Conservation (phyloP, 2,797 vertebrate genomes). For the Ataeniobius toweri region DNA sequence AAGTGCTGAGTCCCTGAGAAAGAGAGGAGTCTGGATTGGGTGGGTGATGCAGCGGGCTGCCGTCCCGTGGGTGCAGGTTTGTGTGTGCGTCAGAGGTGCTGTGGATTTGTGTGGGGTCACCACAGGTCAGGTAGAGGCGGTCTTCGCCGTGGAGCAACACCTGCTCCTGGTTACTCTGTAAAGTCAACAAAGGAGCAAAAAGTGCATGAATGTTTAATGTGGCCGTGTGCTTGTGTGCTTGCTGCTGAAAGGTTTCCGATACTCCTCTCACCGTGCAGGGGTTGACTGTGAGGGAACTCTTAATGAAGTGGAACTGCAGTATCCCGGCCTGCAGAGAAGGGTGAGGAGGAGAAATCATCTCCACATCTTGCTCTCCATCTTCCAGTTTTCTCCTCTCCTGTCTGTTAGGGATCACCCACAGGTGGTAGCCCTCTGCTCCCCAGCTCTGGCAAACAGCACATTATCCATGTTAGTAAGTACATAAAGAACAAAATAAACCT, state of each 20-base stretch:
- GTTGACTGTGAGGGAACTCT: conserved; percentile 97
- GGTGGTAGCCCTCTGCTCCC: conserved; percentile 97
- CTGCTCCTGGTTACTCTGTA: conserved; percentile 97
- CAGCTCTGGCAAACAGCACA: conserved; percentile 78
- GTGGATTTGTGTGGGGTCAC: conserved; percentile 90
- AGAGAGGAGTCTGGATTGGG: conserved; percentile 80
- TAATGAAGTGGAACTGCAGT: conserved; percentile 97
- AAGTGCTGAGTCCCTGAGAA: conserved; percentile 99
- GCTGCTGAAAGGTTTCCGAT: neutral
- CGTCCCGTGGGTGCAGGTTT: conserved; percentile 76
- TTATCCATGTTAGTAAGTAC: neutral
- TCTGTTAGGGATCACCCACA: conserved; percentile 89
- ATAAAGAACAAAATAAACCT: neutral
- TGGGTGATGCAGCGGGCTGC: conserved; percentile 79
- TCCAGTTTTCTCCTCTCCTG: conserved; percentile 68
- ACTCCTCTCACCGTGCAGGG: conserved; percentile 91
- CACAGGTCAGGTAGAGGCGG: conserved; percentile 95
- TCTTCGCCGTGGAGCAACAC: conserved; percentile 97
- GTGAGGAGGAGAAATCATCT: conserved; percentile 48
- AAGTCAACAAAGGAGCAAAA: conserved; percentile 5
- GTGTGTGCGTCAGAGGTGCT: conserved; percentile 75
- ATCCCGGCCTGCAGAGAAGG: conserved; percentile 83
- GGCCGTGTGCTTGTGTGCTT: neutral
- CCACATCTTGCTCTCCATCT: conserved; percentile 62
- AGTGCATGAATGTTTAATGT: conserved; percentile 6